A percentile compares a stretch with the other conserved stretches of the same genome.
Evolutionary conservation across 2,113 vertebrate genomes (phyloP).

Genomic region (Alethe diademata): DNA sequence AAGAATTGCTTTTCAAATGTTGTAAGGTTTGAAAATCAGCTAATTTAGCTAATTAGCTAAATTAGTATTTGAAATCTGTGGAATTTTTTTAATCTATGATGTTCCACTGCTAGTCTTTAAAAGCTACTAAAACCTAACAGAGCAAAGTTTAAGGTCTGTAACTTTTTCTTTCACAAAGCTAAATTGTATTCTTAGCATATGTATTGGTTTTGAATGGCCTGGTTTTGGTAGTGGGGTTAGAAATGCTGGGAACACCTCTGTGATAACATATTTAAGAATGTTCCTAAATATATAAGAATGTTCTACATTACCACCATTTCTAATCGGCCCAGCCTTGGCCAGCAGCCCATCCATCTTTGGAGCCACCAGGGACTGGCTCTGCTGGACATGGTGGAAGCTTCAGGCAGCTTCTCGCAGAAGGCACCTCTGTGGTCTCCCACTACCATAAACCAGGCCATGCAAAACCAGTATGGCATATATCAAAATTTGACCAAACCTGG

Average conservation of each 20-base stretch:
- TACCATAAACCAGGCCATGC: not conserved
- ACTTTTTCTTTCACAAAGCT: not conserved
- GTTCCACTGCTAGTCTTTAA: not conserved
- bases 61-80: not conserved
- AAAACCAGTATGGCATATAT: not conserved
- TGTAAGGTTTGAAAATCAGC: not conserved
- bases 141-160: not conserved
- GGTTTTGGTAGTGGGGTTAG: not conserved
- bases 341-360: not conserved
- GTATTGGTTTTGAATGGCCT: not conserved
- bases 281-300: not conserved
- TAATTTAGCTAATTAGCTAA: not conserved
- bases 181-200: not conserved
- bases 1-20: not conserved
- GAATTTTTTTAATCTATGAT: not conserved
- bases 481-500: not conserved
- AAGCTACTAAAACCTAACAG: not conserved
- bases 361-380: not conserved
- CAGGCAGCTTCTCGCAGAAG: not conserved
- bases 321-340: not conserved
- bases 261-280: not conserved
- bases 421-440: too few species aligned
- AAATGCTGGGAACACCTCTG: not conserved
- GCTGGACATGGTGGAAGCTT: not conserved
- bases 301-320: not conserved